A percentile compares a stretch with the other conserved stretches of the same genome.
phyloP scores from a whole-genome alignment of 2,113 vertebrate genomes.

The Myotis yumanensis region DNA sequence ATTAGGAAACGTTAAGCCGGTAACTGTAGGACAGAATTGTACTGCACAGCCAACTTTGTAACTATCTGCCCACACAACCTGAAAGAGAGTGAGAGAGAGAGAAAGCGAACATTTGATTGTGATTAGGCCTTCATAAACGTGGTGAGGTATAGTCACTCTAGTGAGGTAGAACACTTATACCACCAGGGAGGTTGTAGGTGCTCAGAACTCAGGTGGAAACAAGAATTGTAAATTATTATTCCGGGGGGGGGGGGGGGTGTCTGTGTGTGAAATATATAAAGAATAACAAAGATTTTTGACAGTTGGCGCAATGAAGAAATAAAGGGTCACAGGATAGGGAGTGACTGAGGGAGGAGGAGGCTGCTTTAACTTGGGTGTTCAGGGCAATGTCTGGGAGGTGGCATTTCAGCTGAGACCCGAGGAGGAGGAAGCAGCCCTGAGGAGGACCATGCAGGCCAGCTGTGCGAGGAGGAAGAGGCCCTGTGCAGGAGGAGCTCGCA shows the following conservation, averaged over 20 bases:
- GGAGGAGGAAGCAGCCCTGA: not conserved
- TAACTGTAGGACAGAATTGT: slow-evolving; percentile 72
- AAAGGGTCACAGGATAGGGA: not conserved
- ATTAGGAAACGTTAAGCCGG: not conserved
- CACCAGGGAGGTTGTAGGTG: not conserved
- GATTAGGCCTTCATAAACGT: not conserved
- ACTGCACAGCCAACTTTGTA: slow-evolving; percentile 86
- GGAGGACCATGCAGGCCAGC: not conserved
- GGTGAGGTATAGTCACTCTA: no score
- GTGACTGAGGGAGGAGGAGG: not conserved
- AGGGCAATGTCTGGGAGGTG: not conserved
- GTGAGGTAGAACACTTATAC: not conserved
- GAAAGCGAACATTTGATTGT: not conserved
- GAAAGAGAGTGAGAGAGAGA: slow-evolving; percentile 32
- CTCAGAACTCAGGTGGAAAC: not conserved
- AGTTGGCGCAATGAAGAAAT: not conserved
- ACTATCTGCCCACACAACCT: slow-evolving; percentile 85
- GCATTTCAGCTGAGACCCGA: not conserved
- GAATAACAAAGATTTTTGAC: not conserved
- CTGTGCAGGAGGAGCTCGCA: fast-evolving
- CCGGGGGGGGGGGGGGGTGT: not conserved
- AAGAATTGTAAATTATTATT: not conserved
- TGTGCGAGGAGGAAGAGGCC: not conserved
- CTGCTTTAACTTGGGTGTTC: not conserved
- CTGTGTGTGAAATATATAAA: not conserved